phyloP scores from a whole-genome alignment of 2,113 vertebrate genomes.

The Mandrillus leucophaeus region DNA sequence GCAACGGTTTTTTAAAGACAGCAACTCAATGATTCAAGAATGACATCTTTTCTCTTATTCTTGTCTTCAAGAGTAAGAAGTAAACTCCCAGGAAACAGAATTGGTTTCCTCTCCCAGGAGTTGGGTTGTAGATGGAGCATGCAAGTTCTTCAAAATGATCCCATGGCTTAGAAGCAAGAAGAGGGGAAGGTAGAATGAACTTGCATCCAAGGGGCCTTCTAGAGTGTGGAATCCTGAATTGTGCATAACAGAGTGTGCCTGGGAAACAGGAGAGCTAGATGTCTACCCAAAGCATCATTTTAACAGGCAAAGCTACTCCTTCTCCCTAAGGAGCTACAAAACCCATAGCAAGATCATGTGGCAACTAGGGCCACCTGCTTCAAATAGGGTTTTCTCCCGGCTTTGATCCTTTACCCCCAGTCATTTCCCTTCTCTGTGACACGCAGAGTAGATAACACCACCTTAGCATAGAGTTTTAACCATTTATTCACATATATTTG shows the following conservation, averaged over 20 bases:
- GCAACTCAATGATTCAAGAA: neutral
- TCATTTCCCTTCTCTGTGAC: neutral
- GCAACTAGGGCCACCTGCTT: neutral
- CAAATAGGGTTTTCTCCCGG: neutral
- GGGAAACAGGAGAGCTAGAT: neutral
- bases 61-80: slow-evolving; percentile 12
- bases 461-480: neutral
- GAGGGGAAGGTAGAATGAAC: neutral
- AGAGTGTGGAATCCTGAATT: neutral
- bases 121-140: neutral
- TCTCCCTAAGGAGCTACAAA: neutral
- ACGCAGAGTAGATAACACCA: neutral
- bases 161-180: neutral
- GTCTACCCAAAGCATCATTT: neutral
- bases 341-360: neutral
- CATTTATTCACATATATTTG: neutral
- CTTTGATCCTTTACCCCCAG: neutral
- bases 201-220: neutral
- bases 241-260: neutral
- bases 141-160: neutral
- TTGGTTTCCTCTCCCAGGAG: neutral
- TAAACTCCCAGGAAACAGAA: slow-evolving; percentile 8
- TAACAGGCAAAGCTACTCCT: neutral
- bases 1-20: neutral
- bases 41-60: neutral